Evolutionary conservation across 2,888 invertebrate genomes (phyloP).

Genomic region (Chrysina gloriosa): DNA sequence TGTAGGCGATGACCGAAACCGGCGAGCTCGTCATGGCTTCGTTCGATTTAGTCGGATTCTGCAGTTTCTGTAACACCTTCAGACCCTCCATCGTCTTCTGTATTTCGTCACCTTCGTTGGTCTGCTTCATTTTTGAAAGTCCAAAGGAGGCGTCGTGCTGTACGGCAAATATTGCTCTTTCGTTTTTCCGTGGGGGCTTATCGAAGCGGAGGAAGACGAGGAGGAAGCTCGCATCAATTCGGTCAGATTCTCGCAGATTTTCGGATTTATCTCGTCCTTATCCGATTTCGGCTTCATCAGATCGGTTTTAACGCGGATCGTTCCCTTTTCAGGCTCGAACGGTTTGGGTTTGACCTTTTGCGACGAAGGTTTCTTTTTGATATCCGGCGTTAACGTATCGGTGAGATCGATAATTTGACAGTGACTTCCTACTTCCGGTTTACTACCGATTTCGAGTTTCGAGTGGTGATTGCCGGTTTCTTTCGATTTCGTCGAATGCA

Average conservation of each 20-base stretch:
- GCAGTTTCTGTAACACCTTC: conserved; percentile 65
- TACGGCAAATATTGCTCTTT: conserved; percentile 19
- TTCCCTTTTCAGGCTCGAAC: conserved; percentile 44
- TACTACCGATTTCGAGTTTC: conserved; percentile 10
- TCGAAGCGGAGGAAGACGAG: background rate
- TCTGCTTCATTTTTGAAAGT: conserved; percentile 41
- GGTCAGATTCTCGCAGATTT: conserved; percentile 45
- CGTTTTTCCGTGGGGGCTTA: conserved; percentile 20
- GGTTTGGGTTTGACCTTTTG: conserved; percentile 53
- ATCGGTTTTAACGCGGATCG: conserved; percentile 35
- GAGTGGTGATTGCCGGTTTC: conserved; percentile 5
- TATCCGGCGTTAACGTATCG: conserved; percentile 47
- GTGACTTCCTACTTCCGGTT: conserved; percentile 49
- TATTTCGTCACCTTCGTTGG: conserved; percentile 61
- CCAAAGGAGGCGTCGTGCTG: conserved; percentile 39
- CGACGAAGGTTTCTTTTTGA: conserved; percentile 49
- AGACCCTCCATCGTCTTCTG: conserved; percentile 66
- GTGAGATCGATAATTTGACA: conserved; percentile 60
- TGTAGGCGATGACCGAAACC: conserved; percentile 62
- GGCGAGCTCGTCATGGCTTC: conserved; percentile 57
- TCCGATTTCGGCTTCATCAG: conserved; percentile 34
- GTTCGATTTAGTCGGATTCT: conserved; percentile 58
- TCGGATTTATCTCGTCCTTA: conserved; percentile 38
- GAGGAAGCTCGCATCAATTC: conserved; percentile 17
- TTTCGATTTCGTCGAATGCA: background rate